Base-by-base conservation (phyloP, 2,888 invertebrate species). In the Cheilosia scutellata region DNA sequence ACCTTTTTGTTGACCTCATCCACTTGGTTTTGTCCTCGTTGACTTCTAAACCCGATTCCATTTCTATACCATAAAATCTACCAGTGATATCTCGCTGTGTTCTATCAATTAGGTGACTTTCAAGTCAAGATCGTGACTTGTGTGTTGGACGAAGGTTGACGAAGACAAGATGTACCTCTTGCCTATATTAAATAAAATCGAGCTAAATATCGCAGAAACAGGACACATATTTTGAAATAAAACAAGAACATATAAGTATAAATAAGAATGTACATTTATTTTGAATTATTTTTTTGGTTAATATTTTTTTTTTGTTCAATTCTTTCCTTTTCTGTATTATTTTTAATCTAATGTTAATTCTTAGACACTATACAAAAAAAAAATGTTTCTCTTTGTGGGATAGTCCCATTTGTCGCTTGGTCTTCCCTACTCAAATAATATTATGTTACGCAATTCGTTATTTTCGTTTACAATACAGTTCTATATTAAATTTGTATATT, bases 211-310 rank as follows among this genome's bases (percentile, higher is more conserved):
- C 0, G 20, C 20, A 20, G 20, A 20, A 20, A 20, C 20, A 0
- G 20, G 20, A 20, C 20, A 20, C 20, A 20, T 20, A 6, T 7
- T 16, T 0, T 6, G 47, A 47, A 84, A 49, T 53, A 72, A 80
- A 80, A 80, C 53, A 60, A 13, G 20, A n/a, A 47, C 2, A 16
- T 60, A 63, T 72, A 75, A 55, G 80, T 86, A 87, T 87, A 87
- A 87, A 87, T 87, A 87, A 87, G 51, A 87, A 87, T 87, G 82
- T 87, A 87, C 87, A 87, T 87, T 87, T 87, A 87, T 87, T 87
- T 75, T 77, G 42, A 66, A 49, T 71, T 84, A 65, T 74, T 74
- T 74, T 87, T 82, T 87, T 87, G 87, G 87, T 87, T 82, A 87
- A 87, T 70, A 68, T 53, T 77, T 47, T 37, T 37, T 66, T 78